phyloP scores from a whole-genome alignment of 2,797 vertebrate genomes.

The Alfaro cultratus region DNA sequence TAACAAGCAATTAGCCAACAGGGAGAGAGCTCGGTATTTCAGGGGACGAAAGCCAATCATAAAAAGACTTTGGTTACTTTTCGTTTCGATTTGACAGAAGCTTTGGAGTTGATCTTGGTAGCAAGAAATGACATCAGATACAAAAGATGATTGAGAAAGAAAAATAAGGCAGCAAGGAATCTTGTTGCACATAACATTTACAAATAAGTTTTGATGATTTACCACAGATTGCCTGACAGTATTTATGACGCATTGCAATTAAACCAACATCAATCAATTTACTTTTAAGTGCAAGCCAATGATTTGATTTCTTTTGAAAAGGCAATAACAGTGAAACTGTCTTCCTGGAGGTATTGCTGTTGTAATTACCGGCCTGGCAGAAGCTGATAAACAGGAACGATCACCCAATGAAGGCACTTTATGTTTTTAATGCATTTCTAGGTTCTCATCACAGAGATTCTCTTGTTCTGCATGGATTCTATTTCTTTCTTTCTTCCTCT shows the following conservation, averaged over 20 bases:
- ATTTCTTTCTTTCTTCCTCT: not conserved
- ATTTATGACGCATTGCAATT: constrained; percentile 9
- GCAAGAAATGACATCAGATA: constrained; percentile 24
- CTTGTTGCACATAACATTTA: not conserved
- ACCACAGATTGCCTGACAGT: constrained; percentile 11
- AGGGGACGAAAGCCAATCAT: constrained; percentile 35
- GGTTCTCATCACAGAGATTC: constrained; percentile 18
- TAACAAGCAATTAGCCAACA: constrained; percentile 72
- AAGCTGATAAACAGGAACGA: constrained; percentile 49
- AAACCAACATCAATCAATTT: constrained; percentile 28
- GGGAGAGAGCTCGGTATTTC: constrained; percentile 44
- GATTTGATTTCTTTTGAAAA: constrained; percentile 46
- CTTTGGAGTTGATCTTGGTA: constrained; percentile 26
- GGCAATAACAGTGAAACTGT: constrained; percentile 58
- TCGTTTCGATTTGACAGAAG: constrained; percentile 26
- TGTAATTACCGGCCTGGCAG: constrained; percentile 55
- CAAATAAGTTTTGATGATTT: constrained; percentile 16
- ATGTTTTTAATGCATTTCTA: constrained; percentile 42
- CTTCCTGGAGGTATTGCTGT: constrained; percentile 44
- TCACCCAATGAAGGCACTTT: constrained; percentile 34
- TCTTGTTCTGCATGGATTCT: constrained; percentile 15
- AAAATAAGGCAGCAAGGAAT: constrained; percentile 26
- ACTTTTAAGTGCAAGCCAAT: constrained; percentile 34
- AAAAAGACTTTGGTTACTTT: constrained; percentile 22
- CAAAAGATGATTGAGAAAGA: constrained; percentile 43